These are phyloP conservation scores for Megamerina dolium DNA, from an alignment of 2,888 invertebrate genomes.

Conservation along the genomic window DNA sequence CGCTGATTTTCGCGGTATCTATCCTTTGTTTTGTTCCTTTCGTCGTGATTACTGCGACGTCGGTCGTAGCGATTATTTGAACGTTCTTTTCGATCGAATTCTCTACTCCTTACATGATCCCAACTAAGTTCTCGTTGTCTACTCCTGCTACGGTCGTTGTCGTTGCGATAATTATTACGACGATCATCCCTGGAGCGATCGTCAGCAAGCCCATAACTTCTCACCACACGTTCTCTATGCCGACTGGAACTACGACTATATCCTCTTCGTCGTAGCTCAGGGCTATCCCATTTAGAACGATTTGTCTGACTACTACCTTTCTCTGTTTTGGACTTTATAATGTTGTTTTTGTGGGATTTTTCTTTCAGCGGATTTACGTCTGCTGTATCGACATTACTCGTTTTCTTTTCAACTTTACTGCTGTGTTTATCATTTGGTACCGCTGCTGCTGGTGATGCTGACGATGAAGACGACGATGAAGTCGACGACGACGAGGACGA, in stretches of 20 bases:
- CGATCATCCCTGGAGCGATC: no score
- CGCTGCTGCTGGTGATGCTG: constrained; percentile 15
- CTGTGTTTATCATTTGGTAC: constrained; percentile 4
- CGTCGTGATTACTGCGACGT: no score
- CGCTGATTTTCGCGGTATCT: constrained; percentile 16
- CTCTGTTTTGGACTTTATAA: no score
- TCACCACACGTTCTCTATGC: no score
- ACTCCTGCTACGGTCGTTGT: constrained; percentile 13
- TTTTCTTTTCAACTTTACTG: constrained; percentile 5
- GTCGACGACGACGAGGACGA: no score
- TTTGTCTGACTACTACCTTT: not conserved
- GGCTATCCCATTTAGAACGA: constrained; percentile 12
- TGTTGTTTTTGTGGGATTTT: no score
- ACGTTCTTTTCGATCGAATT: constrained; percentile 15
- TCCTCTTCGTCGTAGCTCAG: constrained; percentile 6
- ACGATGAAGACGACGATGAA: constrained; percentile 19
- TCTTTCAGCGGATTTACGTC: no score
- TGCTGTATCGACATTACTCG: not conserved
- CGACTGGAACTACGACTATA: no score
- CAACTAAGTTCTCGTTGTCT: constrained; percentile 10
- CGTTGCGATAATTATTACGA: no score
- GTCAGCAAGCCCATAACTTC: no score
- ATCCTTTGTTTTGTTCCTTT: constrained; percentile 10
- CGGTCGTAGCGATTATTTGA: no score
- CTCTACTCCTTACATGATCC: constrained; percentile 16